Evolutionary conservation across 2,888 invertebrate genomes (phyloP).

Genomic region (Stomorhina lunata): DNA sequence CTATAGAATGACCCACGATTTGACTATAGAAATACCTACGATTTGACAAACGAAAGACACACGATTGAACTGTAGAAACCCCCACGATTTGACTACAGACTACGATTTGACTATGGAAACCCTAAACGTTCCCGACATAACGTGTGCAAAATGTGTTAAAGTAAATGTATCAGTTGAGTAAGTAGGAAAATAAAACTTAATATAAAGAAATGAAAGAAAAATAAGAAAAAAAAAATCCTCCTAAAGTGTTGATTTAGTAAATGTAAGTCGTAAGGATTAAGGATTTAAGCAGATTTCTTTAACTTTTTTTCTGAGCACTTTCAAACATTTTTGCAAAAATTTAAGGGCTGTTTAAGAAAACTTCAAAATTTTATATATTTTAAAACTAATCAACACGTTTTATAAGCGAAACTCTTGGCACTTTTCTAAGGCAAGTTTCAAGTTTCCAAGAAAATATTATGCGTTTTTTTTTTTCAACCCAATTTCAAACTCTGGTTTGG

Average conservation of each 20-base stretch:
- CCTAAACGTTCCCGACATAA: not conserved
- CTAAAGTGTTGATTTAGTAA: constrained; percentile 57
- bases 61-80: not conserved
- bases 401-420: constrained; percentile 10
- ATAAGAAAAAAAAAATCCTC: not conserved
- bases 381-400: constrained; percentile 52
- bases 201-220: not conserved
- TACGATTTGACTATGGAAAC: too few species aligned
- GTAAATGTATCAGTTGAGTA: not conserved
- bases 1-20: not conserved
- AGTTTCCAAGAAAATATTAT: not conserved
- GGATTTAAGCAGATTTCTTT: constrained; percentile 41
- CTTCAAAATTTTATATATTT: not conserved
- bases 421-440: not conserved
- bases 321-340: constrained; percentile 24
- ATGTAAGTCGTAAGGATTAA: constrained; percentile 54
- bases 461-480: not conserved
- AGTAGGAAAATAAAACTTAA: not conserved
- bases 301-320: not conserved
- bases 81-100: not conserved
- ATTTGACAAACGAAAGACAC: not conserved
- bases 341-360: constrained; percentile 22
- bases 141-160: not conserved
- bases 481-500: not conserved
- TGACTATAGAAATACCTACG: too few species aligned